phyloP scores from a whole-genome alignment of 2,888 invertebrate genomes.

The Drosophila silvestris region DNA sequence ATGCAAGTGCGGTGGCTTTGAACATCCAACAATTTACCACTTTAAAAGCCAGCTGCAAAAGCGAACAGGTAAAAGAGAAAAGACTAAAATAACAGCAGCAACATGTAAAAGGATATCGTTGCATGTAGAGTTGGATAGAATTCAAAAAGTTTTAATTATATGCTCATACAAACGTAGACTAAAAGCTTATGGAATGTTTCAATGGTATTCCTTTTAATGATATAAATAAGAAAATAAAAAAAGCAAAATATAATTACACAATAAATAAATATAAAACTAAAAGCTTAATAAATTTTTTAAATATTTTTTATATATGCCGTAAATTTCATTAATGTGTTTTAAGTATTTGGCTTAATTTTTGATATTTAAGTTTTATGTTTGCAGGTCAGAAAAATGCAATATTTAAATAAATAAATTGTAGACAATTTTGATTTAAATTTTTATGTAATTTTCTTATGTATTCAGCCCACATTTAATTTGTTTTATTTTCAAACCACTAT shows the following conservation, averaged over 20 bases:
- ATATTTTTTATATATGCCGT: not conserved
- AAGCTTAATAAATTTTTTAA: not conserved
- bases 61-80: not conserved
- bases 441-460: not conserved
- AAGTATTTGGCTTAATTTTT: not conserved
- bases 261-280: not conserved
- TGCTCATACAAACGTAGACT: not conserved
- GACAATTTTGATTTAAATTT: not conserved
- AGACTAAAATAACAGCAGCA: not conserved
- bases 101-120: constrained; percentile 5
- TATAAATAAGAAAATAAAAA: too few species aligned
- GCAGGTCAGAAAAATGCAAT: not conserved
- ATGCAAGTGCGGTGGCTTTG: constrained; percentile 12
- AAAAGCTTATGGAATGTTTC: not conserved
- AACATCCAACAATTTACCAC: not conserved
- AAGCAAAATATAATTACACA: not conserved
- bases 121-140: not conserved
- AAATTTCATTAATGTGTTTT: not conserved
- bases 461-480: not conserved
- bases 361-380: not conserved
- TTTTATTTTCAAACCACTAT: not conserved
- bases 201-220: not conserved
- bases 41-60: not conserved
- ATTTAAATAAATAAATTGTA: not conserved
- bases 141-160: constrained; percentile 3